Evolutionary conservation across 1,140 invertebrate species (phyloP).

Genomic region (Aethina tumida): DNA sequence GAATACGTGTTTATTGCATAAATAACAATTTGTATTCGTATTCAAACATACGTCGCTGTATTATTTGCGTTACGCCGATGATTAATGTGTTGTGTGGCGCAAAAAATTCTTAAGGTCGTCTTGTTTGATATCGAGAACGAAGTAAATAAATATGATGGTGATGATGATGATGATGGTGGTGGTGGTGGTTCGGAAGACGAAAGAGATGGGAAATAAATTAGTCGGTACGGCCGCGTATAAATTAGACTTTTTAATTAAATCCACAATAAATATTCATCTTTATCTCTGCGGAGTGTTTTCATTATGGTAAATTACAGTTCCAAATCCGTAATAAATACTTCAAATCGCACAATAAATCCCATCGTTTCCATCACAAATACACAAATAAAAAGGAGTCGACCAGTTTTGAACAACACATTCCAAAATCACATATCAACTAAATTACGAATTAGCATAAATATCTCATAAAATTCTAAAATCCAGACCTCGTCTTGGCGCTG

Average conservation of each 20-base stretch:
- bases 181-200: too few relatives aligned
- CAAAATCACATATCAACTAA: conserved; percentile 32
- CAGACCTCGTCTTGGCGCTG: conserved; percentile 14
- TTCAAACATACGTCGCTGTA: too few relatives aligned
- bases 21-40: too few relatives aligned
- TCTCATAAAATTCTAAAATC: conserved; percentile 21
- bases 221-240: too few relatives aligned
- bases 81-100: too few relatives aligned
- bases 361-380: conserved; percentile 22
- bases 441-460: conserved; percentile 25
- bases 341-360: conserved; percentile 28
- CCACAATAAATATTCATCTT: conserved; percentile 23
- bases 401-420: conserved; percentile 26
- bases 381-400: conserved; percentile 20
- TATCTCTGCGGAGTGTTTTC: conserved; percentile 23
- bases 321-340: conserved; percentile 28
- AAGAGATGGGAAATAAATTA: too few relatives aligned
- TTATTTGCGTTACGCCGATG: too few relatives aligned
- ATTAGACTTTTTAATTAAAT: conserved; percentile 20
- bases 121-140: too few relatives aligned
- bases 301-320: conserved; percentile 26
- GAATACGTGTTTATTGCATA: too few relatives aligned
- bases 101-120: too few relatives aligned
- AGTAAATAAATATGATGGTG: too few relatives aligned
- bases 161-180: too few relatives aligned